phyloP scores from a whole-genome alignment of 2,888 invertebrate genomes.

The Mongoloraphidia duomilia region DNA sequence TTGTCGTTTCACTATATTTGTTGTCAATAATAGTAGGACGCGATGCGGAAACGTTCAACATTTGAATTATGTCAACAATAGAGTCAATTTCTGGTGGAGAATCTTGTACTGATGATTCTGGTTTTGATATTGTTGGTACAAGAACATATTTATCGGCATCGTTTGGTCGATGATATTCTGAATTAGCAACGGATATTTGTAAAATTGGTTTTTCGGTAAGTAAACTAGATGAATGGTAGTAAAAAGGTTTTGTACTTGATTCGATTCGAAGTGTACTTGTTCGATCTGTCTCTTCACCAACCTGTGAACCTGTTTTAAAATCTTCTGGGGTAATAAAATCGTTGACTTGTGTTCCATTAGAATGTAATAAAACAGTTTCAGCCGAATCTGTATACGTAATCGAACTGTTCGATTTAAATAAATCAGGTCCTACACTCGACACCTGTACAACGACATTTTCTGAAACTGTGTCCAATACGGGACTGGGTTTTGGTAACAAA shows the following conservation, averaged over 20 bases:
- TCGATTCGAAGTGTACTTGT: conserved; percentile 9
- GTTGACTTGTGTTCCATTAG: conserved; percentile 39
- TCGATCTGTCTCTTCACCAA: conserved; percentile 20
- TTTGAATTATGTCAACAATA: conserved; percentile 45
- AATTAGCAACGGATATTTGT: conserved; percentile 25
- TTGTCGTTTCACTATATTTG: conserved; percentile 16
- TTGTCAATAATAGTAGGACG: conserved; percentile 4
- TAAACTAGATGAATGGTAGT: not conserved
- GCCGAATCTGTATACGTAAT: conserved; percentile 31
- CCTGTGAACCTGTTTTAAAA: conserved; percentile 18
- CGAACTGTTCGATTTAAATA: conserved; percentile 10
- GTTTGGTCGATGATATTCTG: conserved; percentile 23
- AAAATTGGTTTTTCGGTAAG: too few species aligned
- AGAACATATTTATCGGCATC: conserved; percentile 36
- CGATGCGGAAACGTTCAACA: conserved; percentile 36
- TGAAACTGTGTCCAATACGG: conserved; percentile 25
- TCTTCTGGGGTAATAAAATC: conserved; percentile 28
- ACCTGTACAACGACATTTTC: conserved; percentile 26
- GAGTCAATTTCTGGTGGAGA: conserved; percentile 33
- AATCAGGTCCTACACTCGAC: conserved; percentile 15
- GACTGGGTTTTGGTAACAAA: conserved; percentile 17
- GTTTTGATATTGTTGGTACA: conserved; percentile 37
- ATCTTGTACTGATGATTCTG: conserved; percentile 14
- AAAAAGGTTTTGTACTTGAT: conserved; percentile 4
- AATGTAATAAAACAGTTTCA: conserved; percentile 46